phyloP scores from a whole-genome alignment of 2,888 invertebrate species.

The Syrista parreyssii region DNA sequence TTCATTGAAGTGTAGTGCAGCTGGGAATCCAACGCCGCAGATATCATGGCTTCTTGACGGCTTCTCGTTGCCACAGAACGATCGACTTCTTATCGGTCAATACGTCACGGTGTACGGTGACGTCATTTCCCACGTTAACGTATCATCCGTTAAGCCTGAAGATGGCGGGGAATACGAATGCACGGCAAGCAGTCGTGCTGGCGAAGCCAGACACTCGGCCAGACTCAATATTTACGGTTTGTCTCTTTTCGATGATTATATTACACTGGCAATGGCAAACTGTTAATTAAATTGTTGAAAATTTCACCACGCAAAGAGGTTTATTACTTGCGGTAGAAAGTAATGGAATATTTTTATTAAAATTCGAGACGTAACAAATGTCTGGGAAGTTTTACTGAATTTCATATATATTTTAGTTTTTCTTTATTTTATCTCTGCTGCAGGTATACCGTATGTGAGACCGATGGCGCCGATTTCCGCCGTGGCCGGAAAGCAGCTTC shows the following conservation, averaged over 20 bases:
- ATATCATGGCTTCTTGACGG: conserved; percentile 69
- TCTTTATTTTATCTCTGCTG: conserved; percentile 22
- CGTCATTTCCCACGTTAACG: conserved; percentile 68
- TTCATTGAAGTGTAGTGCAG: conserved; percentile 67
- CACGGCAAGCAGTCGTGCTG: conserved; percentile 68
- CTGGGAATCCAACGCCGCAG: conserved; percentile 68
- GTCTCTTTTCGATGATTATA: conserved; percentile 20
- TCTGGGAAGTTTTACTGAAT: not conserved
- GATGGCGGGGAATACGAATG: conserved; percentile 71
- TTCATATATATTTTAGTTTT: conserved; percentile 6
- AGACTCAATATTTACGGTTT: conserved; percentile 71
- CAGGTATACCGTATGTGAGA: conserved; percentile 65
- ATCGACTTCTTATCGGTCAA: conserved; percentile 68
- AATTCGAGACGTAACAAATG: not conserved
- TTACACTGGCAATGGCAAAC: not conserved
- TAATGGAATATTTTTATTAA: not conserved
- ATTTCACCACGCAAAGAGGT: not conserved
- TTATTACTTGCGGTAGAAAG: not conserved
- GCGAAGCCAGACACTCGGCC: conserved; percentile 66
- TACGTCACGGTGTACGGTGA: conserved; percentile 68
- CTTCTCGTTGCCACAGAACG: conserved; percentile 67
- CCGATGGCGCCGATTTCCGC: conserved; percentile 64
- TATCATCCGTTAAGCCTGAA: conserved; percentile 65
- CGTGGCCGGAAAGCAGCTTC: conserved; percentile 67
- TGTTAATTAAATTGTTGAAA: not conserved